Base-by-base conservation (phyloP, 2,113 vertebrate species). In the Calyptommatus sinebrachiatus region DNA sequence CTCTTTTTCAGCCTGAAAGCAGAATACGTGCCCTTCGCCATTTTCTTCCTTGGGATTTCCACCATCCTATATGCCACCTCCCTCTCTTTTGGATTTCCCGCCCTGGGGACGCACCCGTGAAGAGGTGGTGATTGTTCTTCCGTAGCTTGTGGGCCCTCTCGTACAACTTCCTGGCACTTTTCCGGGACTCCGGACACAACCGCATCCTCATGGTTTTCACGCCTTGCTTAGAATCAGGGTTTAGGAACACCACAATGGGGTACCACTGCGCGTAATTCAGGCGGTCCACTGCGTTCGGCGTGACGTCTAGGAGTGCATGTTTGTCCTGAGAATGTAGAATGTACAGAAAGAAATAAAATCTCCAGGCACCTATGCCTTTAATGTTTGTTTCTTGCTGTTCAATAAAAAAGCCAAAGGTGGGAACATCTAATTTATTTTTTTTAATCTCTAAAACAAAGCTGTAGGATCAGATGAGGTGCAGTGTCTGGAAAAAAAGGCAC, bases 241-340 rank as follows among this genome's bases (percentile, higher is more conserved):
- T 99, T 79, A 99, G 95, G 90, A 99, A 99, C 53, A 99, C 97
- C 61, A 99, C 98, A 50, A 99, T 99, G 7, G 98, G 98, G 92
- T 99, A 99, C 98, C 98, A 99, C 94, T 99, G 98, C 63, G 98
- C 98, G 22, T 99, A 99, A 92, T 99, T 99, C 86, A 99, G 95
- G 75, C 98, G 96, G 88, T 99, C 98, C 84, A 99, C 98, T 50
- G 98, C 98, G 79, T 99, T 99, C n/a, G 98, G 98, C 60, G 98
- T 99, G 84, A 99, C 99, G 88, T 99, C 98, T 90, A 99, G 90
- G 81, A 99, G 95, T 70, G 98, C 98, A 24, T 99, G 98, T 88
- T 99, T 99, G 93, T 99, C 98, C 98, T 99, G 86, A 16, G 83
- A 28, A 77, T 35, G 8, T 73, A 71, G 45, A 5, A 77, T n/a